Conservation (phyloP, 1,140 invertebrate species). For the Zelostemma sp. region DNA sequence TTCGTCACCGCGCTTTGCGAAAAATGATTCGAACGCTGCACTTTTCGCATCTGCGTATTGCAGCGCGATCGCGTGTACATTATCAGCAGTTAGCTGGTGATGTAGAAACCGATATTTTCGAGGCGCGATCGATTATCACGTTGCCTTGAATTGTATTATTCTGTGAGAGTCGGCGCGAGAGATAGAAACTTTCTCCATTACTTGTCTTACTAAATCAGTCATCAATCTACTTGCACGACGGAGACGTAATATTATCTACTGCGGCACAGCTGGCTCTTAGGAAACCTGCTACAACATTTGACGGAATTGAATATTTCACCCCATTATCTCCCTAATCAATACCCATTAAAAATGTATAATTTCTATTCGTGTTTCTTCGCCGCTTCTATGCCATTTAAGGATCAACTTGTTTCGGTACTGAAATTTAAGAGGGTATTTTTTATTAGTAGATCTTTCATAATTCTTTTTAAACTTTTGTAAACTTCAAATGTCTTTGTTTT, state of each 20-base stretch:
- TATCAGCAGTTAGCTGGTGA: background rate
- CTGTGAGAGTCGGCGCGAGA: slow-evolving; percentile 11
- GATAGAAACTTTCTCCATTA: slow-evolving; percentile 23
- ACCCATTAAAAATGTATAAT: background rate
- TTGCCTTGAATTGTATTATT: slow-evolving; percentile 8
- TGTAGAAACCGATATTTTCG: background rate
- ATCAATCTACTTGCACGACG: slow-evolving; percentile 17
- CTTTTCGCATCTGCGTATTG: no score
- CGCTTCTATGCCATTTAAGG: no score
- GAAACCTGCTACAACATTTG: slow-evolving; percentile 2
- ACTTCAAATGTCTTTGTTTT: no score
- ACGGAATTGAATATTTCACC: background rate
- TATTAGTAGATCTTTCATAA: no score
- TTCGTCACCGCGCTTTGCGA: no score
- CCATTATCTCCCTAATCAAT: background rate
- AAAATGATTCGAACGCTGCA: no score
- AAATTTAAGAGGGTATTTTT: no score
- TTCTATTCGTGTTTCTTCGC: background rate
- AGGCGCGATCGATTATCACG: background rate
- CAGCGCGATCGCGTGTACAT: no score
- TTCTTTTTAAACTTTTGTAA: no score
- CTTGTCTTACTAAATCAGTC: slow-evolving; percentile 19
- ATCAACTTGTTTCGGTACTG: no score
- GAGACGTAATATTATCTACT: background rate
- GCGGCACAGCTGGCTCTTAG: background rate